phyloP scores from a whole-genome alignment of 2,113 vertebrate species.

The Sylvilagus bachmani region DNA sequence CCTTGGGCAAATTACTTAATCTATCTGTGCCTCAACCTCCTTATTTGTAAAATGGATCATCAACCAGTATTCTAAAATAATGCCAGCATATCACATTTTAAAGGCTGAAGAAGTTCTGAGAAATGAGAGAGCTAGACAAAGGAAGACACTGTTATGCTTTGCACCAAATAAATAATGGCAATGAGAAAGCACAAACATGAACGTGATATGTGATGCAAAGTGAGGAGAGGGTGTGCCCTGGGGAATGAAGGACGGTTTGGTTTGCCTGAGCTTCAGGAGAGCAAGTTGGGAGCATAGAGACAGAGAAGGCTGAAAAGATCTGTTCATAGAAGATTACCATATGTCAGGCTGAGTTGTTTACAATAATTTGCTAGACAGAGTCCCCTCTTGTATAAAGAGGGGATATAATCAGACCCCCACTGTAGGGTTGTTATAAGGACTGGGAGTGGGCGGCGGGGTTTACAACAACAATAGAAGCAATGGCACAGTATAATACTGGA shows the following conservation, averaged over 20 bases:
- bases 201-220: background rate
- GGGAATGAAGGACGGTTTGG: background rate
- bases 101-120: background rate
- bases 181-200: background rate
- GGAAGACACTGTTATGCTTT: background rate
- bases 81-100: background rate
- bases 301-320: background rate
- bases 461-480: background rate
- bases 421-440: background rate
- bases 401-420: background rate
- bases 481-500: background rate
- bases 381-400: background rate
- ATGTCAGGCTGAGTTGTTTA: background rate
- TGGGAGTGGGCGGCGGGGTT: too few relatives aligned
- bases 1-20: background rate
- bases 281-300: background rate
- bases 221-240: background rate
- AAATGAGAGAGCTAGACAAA: background rate
- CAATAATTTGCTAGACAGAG: background rate
- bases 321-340: background rate
- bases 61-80: background rate
- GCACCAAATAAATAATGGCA: background rate
- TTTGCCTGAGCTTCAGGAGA: background rate
- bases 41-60: constrained; percentile 18
- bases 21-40: background rate